Base-by-base conservation (phyloP, 2,888 invertebrate species). In the Ormyrus pomaceus region DNA sequence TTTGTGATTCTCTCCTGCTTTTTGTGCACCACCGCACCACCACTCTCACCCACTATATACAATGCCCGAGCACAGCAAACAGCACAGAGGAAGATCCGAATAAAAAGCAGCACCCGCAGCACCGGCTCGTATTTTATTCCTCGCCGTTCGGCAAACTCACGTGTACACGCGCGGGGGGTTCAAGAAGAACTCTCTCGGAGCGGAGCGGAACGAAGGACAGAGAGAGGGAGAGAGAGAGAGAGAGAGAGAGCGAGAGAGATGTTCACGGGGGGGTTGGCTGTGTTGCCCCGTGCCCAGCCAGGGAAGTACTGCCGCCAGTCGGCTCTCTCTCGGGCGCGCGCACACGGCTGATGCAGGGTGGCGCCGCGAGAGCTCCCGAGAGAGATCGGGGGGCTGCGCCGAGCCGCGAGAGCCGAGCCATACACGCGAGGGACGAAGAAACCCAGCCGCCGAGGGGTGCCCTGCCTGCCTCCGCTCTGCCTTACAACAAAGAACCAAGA, bases 271-370 rank as follows among this genome's bases (percentile, higher is more conserved):
- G 51, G 2, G 19, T 6, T 8, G 1, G 9, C 19, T 8, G 11
- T 56, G 64, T 19, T 56, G 56, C 68, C 76, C 59, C 51, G 62
- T 70, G 65, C 61, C 71, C 72, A 19, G 13, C 77, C 80, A 64
- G 76, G 76, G 70, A 48, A 70, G 53, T 77, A 81, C 80, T 81
- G 77, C 9, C 46, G 51, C 50, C 61, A 13, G 48, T 13, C 50
- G 55, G 53, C 55, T 61, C 45, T n/a, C 10, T n/a, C 65, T 7
- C 66, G n/a, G 6, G 55, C 55, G 53, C 51, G 56, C 68, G 65
- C 65, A n/a, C 51, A 45, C 61, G 11, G 34, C 34, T 34, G 73
- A 73, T 74, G 50, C 65, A 68, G 65, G 65, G 68, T 55, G 46
- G 69, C 10, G 51, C 65, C 55, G 69, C 71, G 65, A 65, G 55